Conservation (phyloP, 2,888 invertebrate species). For the Habrosyne pyritoides region DNA sequence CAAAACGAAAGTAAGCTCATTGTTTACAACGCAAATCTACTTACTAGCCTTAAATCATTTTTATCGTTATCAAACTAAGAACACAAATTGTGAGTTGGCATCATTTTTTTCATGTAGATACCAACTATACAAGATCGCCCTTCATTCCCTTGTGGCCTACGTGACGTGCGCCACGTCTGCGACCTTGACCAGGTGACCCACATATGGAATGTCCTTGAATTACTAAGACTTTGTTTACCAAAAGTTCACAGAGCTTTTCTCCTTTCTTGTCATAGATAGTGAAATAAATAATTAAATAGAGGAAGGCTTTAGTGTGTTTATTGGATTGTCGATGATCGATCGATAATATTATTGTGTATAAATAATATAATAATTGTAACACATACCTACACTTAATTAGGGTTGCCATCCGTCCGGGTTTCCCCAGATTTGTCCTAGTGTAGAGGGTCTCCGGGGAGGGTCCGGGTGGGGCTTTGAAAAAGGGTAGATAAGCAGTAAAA, state of each 20-base stretch:
- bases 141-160: background rate
- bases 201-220: constrained; percentile 20
- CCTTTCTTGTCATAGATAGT: too few relatives aligned
- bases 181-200: constrained; percentile 30
- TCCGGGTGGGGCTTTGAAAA: too few relatives aligned
- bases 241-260: background rate
- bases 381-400: too few relatives aligned
- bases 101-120: too few relatives aligned
- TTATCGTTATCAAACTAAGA: background rate
- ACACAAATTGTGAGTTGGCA: too few relatives aligned
- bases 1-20: background rate
- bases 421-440: too few relatives aligned
- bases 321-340: background rate
- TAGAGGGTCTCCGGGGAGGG: too few relatives aligned
- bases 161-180: background rate
- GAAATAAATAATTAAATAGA: too few relatives aligned
- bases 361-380: too few relatives aligned
- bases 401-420: too few relatives aligned
- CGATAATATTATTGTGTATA: background rate
- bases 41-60: background rate
- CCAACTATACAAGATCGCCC: background rate
- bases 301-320: background rate
- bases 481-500: too few relatives aligned
- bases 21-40: background rate
- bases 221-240: constrained; percentile 3